Conservation (phyloP, 2,113 vertebrate genomes). For the Apistogramma diplotaenia region DNA sequence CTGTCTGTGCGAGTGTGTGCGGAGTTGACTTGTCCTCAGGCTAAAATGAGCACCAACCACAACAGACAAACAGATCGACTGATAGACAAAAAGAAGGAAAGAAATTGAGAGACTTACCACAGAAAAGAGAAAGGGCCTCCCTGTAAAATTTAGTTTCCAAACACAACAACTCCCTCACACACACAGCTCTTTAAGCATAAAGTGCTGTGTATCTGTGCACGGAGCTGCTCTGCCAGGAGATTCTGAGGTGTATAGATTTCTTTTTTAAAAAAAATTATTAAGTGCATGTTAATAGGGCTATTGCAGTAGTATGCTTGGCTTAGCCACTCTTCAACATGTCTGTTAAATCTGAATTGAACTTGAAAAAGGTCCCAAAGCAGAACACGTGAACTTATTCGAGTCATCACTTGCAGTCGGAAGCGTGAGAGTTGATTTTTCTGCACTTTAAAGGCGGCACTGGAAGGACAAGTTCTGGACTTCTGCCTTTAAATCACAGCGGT, state of each 20-base stretch:
- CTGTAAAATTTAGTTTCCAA: constrained; percentile 54
- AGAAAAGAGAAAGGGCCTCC: constrained; percentile 58
- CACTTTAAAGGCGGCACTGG: neutral
- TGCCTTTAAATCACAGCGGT: neutral
- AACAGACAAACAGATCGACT: constrained; percentile 74
- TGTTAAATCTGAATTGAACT: neutral
- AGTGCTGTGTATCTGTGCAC: neutral
- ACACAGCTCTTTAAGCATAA: neutral
- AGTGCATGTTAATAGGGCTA: neutral
- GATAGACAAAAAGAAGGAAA: constrained; percentile 66
- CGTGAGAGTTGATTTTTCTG: neutral
- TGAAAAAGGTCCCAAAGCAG: neutral
- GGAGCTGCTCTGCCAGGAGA: neutral
- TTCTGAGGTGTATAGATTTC: neutral
- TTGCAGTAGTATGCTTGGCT: neutral
- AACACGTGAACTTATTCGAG: neutral
- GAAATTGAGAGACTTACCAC: constrained; percentile 39
- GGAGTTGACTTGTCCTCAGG: constrained; percentile 61
- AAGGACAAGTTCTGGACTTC: neutral
- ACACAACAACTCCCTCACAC: constrained; percentile 36
- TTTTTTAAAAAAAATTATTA: neutral
- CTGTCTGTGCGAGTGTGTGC: constrained; percentile 33
- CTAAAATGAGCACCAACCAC: constrained; percentile 70
- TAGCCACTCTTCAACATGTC: neutral
- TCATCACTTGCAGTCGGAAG: neutral